Percentiles rank a stretch among this genome's conserved stretches.
Evolutionary conservation across 2,888 invertebrate genomes (phyloP).

Genomic region (Adela reaumurella): DNA sequence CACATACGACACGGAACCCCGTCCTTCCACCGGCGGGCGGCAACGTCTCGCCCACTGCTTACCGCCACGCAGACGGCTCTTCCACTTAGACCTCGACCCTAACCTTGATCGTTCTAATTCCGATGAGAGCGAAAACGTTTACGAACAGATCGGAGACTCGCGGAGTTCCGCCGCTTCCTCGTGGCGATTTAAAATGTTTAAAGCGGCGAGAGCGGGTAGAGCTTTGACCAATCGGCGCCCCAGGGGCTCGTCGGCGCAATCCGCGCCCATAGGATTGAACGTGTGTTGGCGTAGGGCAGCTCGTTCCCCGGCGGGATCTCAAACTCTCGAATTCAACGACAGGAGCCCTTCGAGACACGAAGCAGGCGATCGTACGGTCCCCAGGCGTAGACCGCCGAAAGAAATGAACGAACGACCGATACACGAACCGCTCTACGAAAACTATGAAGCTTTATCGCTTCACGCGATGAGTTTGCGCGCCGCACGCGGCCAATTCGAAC

Average conservation of each 20-base stretch:
- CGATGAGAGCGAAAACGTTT: background rate
- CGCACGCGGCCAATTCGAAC: conserved; percentile 19
- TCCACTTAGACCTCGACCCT: conserved; percentile 26
- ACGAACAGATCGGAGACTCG: conserved; percentile 35
- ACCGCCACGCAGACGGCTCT: conserved; percentile 18
- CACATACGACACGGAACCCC: conserved; percentile 18
- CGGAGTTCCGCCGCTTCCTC: conserved; percentile 21
- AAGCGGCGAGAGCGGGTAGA: conserved; percentile 4
- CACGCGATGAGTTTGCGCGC: conserved; percentile 15
- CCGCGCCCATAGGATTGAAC: conserved; percentile 12
- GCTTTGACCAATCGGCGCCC: background rate
- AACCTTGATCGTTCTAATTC: conserved; percentile 23
- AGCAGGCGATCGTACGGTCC: conserved; percentile 7
- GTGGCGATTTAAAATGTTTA: conserved; percentile 14
- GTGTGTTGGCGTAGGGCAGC: conserved; percentile 15
- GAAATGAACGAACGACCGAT: conserved; percentile 8
- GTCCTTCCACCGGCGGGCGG: conserved; percentile 10
- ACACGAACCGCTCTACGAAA: conserved; percentile 18
- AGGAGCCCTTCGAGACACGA: conserved; percentile 15
- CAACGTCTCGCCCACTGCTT: conserved; percentile 16
- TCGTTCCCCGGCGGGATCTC: conserved; percentile 21
- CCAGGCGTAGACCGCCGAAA: conserved; percentile 8
- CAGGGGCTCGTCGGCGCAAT: conserved; percentile 2
- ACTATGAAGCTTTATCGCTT: conserved; percentile 12
- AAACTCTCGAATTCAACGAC: conserved; percentile 36